These are phyloP conservation scores for Zygogramma bicolorata DNA, from an alignment of 2,888 invertebrate species.

Conservation along the genomic window DNA sequence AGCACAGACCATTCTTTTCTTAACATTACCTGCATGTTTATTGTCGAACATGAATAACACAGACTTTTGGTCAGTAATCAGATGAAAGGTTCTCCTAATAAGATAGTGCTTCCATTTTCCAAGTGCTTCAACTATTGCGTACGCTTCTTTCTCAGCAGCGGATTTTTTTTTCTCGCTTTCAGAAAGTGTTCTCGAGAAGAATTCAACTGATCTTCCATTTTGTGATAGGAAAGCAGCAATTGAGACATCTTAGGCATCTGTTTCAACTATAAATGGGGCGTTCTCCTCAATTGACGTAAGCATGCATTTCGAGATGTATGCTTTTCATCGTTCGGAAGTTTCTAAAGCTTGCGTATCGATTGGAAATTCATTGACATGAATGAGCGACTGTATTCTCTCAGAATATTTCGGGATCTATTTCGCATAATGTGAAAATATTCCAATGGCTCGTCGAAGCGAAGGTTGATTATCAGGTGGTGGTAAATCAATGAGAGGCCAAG, in stretches of 20 bases:
- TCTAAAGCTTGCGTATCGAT: neutral
- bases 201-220: neutral
- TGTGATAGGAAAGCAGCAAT: neutral
- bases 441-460: neutral
- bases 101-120: neutral
- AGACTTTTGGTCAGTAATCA: neutral
- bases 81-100: neutral
- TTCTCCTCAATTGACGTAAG: neutral
- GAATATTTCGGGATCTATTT: constrained; percentile 1
- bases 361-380: neutral
- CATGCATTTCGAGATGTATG: neutral
- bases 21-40: constrained; percentile 3
- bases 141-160: neutral
- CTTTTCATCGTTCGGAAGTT: neutral
- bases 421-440: neutral
- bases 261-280: neutral
- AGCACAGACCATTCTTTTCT: constrained; percentile 2
- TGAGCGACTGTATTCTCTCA: neutral
- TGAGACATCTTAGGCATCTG: neutral
- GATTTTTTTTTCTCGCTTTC: neutral
- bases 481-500: neutral
- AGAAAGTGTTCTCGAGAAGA: constrained; percentile 3
- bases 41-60: neutral
- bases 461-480: neutral
- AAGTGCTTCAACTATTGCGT: neutral